Evolutionary conservation across 2,888 invertebrate species (phyloP).

Genomic region (Eilema caniola): DNA sequence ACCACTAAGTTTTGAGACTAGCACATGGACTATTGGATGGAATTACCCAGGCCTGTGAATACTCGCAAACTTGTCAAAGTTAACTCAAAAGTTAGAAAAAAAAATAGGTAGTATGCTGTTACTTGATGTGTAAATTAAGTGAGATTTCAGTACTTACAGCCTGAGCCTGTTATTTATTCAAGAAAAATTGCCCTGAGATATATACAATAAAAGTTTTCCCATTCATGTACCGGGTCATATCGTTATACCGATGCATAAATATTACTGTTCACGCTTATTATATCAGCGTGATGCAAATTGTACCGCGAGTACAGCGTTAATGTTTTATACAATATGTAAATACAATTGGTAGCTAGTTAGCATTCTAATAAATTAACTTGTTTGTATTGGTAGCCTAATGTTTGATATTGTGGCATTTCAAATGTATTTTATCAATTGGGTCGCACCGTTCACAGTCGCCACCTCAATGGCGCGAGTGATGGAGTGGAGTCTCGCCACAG

Average conservation of each 20-base stretch:
- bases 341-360: constrained; percentile 5
- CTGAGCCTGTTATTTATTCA: no score
- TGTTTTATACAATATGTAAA: constrained; percentile 1
- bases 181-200: neutral
- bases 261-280: constrained; percentile 43
- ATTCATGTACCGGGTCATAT: constrained; percentile 20
- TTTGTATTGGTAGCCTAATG: neutral
- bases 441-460: neutral
- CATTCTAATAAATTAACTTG: neutral
- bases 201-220: neutral
- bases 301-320: constrained; percentile 22
- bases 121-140: no score
- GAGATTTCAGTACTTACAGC: no score
- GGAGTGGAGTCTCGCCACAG: neutral
- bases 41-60: no score
- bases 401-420: neutral
- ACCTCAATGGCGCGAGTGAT: neutral
- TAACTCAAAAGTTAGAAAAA: no score
- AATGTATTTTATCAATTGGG: neutral
- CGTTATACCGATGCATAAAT: constrained; percentile 34
- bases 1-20: no score
- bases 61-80: no score
- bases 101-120: no score
- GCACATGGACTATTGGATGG: no score
- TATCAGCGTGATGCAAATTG: constrained; percentile 45